A percentile compares a stretch with the other conserved stretches of the same genome.
Conservation (phyloP, 2,797 vertebrate genomes). For the Megalops cyprinoides region DNA sequence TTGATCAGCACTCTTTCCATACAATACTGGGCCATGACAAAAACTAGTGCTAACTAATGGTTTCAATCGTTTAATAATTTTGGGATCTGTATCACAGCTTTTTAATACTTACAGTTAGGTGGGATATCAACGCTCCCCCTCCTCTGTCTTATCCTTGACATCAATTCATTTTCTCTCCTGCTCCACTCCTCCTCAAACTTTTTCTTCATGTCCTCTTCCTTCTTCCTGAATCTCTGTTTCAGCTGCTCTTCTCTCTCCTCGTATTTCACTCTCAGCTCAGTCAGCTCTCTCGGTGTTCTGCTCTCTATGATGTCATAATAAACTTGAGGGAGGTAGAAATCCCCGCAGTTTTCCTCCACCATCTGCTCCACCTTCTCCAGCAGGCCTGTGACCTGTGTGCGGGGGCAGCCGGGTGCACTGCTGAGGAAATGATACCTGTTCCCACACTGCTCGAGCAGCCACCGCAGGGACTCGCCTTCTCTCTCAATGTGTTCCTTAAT, state of each 20-base stretch:
- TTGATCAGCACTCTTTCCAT: too few species aligned
- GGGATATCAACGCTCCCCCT: not conserved
- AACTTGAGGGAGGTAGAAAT: conserved; percentile 30
- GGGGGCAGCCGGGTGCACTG: not conserved
- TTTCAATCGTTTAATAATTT: too few species aligned
- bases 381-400: not conserved
- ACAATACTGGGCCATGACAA: too few species aligned
- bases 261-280: not conserved
- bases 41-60: too few species aligned
- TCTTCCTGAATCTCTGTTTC: not conserved
- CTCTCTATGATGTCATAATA: conserved; percentile 28
- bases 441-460: conserved; percentile 35
- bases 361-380: conserved; percentile 30
- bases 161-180: not conserved
- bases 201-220: not conserved
- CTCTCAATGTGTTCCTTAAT: conserved; percentile 24
- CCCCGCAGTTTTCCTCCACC: conserved; percentile 31
- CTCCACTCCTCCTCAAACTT: not conserved
- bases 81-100: too few species aligned
- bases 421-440: conserved; percentile 20
- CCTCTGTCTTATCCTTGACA: not conserved
- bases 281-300: not conserved
- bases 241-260: conserved; percentile 25
- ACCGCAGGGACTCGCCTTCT: conserved; percentile 8
- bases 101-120: not conserved